Base-by-base conservation (phyloP, 2,888 invertebrate species). In the Leptinotarsa rubiginosa region DNA sequence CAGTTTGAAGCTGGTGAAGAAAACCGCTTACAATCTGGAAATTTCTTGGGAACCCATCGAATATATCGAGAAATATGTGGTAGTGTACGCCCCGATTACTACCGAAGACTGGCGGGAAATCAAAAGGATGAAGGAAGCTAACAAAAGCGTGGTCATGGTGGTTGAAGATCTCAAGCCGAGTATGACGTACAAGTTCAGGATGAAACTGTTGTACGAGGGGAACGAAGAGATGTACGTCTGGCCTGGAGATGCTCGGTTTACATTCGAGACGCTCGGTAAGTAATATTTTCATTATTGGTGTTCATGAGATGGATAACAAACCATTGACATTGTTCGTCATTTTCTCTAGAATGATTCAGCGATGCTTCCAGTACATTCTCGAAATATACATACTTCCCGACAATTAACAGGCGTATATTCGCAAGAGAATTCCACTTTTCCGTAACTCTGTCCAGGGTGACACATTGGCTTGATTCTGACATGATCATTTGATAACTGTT, bases 191-290 rank as follows among this genome's bases (percentile, higher is more conserved):
- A 92, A 92, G 78, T 95, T 97, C 87, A 90, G 93, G 59, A 87
- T 97, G 70, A 83, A 92, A 81, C 82, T 90, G 74, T 89, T 88
- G 73, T 97, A 96, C 85, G 89, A 91, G n/a, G 87, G 89, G 65
- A 87, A 90, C 78, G 88, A 89, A 0, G 88, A 90, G 15, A 88
- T 90, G 0, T 95, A 92, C 83, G 86, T 91, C 73, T 96, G 95
- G 95, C 95, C 95, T 0, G 86, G 89, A 5, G 93, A 93, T 80
- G 90, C 91, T 16, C 89, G 91, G 65, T 95, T 95, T 84, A 90
- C 90, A 15, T 96, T 92, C 85, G 93, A 94, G 88, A 96, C 97
- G 1, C 87, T 92, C 16, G 93, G 94, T 94, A 88, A 88, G 87
- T 13, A 50, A 50, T 5, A 16, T 50, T 50, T 50, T 16, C 5